Evolutionary conservation across 2,797 vertebrate genomes (phyloP), one percentile per base, ranked within the genome.

Genomic region (Melanotaenia parkinsoni): DNA sequence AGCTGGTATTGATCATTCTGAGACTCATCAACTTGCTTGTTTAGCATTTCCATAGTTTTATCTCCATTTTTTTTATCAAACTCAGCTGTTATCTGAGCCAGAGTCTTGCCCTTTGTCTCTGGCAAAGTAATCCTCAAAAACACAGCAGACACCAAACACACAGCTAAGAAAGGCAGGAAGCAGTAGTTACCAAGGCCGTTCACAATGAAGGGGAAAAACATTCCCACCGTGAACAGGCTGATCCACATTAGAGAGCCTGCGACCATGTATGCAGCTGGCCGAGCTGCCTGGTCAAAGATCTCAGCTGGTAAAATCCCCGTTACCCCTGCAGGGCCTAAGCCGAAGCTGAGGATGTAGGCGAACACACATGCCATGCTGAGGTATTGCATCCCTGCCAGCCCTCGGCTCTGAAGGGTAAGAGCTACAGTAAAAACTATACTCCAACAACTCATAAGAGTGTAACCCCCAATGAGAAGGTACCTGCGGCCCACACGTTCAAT

Each of bases 301-400:
- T 99, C 96, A 0, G 94, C 93, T 0, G 96, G 96, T 60, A 99
- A 83, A 67, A 98, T 91, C 33, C 95, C 95, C 0, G 96, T 97
- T 57, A 99, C 96, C 22, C 97, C 96, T 0, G 96, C 97, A 64
- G 97, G 97, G 38, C 97, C 96, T 37, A 96, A 90, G 56, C 97
- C 97, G 53, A 98, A 98, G 87, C 97, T 98, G 37, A 98, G 93
- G 88, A 98, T 98, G 89, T 96, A 97, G 79, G 94, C 83, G 0
- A 97, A 98, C 68, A 98, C 85, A 22, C 97, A 97, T 30, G 71
- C 86, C 94, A 96, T 93, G 89, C 96, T 96, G 80, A 98, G 88
- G 84, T 96, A 97, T 1, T 95, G 69, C 95, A 96, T 96, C 85
- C 96, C 95, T 10, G 80, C 78, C 37, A 96, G 84, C 0, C 80